Base-by-base conservation (phyloP, 2,797 vertebrate genomes). In the Gouania willdenowi region DNA sequence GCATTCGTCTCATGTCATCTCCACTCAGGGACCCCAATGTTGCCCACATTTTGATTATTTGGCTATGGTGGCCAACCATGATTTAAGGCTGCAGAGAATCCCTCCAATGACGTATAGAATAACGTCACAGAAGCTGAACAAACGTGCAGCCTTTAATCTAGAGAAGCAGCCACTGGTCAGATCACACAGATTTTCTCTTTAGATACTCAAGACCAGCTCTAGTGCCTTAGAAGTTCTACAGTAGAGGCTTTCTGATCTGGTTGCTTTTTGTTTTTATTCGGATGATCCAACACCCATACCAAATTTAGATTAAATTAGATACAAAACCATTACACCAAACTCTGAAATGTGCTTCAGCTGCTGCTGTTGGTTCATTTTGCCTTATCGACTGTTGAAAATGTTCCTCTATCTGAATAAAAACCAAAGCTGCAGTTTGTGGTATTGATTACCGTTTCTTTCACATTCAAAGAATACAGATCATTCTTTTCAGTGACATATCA, bases 91-190 rank as follows among this genome's bases (percentile, higher is more conserved):
- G 46, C 17, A 57, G 53, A 71, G 36, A 32, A 32, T 44, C 45
- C 25, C 35, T 26, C 47, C 26, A 12, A 31, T 57, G 47, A 48
- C 28, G 8, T 40, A 33, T 25, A 41, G 52, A 44, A 33, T 71
- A 26, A 73, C 49, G 64, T 72, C 57, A 58, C 39, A 8, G 23
- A 58, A 24, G 41, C 36, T 31, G 8, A 30, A 16, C 59, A 26
- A 39, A 33, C 28, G 33, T 36, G 2, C 39, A 67, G 51, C 59
- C 74, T 81, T 61, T 79, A 65, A 80, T 79, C 77, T 68, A 20
- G 27, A 25, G 23, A 41, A 5, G 22, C 22, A 37, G 34, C 34
- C 56, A 32, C 49, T 48, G 51, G 65, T 57, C 41, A 32, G 26
- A 41, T 43, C 26, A 25, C 56, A 31, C 27, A 30, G 15, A 21